Percentiles rank a stretch among this genome's conserved stretches.
Evolutionary conservation across 2,797 vertebrate genomes (phyloP).

Genomic region (Phataginus tetradactyla): DNA sequence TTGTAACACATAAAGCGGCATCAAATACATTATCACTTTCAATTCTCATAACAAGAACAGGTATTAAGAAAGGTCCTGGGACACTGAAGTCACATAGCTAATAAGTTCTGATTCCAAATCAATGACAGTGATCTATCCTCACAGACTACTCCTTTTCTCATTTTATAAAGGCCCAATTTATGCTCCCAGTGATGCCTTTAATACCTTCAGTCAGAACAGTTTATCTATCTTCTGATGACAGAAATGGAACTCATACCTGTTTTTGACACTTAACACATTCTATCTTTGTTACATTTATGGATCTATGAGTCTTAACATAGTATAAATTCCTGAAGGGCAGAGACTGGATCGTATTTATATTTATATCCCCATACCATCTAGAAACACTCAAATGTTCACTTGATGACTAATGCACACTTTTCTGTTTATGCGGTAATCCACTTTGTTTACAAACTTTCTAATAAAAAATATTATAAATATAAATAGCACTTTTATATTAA

Average conservation of each 20-base stretch:
- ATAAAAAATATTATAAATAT: slow-evolving; percentile 17
- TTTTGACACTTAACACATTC: background rate
- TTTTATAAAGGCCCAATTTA: background rate
- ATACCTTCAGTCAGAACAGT: background rate
- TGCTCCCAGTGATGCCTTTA: background rate
- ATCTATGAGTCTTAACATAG: background rate
- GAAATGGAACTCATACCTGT: background rate
- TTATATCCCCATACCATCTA: background rate
- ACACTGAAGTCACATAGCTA: background rate
- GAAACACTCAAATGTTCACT: slow-evolving; percentile 11
- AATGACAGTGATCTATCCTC: background rate
- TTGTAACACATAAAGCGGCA: slow-evolving; percentile 38
- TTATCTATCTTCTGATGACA: background rate
- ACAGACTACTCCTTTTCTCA: background rate
- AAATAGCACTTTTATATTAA: background rate
- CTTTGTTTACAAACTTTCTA: background rate
- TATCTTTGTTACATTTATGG: slow-evolving; percentile 37
- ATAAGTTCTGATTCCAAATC: slow-evolving; percentile 9
- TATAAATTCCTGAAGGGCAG: background rate
- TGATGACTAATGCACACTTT: background rate
- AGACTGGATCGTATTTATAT: background rate
- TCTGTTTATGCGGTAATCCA: background rate
- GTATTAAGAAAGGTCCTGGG: background rate
- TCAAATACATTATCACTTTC: background rate
- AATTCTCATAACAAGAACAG: background rate